Evolutionary conservation across 2,888 invertebrate species (phyloP).

Genomic region (Electrophaes corylata): DNA sequence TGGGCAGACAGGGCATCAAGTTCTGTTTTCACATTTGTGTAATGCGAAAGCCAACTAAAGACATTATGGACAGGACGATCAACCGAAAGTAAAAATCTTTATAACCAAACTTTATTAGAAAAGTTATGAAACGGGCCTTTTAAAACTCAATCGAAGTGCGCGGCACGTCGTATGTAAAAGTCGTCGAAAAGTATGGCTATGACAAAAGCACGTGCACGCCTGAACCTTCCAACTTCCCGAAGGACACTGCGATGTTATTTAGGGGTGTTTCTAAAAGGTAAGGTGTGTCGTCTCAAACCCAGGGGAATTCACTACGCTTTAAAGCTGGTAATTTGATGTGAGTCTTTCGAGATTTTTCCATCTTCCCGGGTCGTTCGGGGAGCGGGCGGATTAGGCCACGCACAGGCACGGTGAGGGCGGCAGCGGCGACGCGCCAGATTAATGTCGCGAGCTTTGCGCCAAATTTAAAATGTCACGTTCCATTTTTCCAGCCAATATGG

Average conservation of each 20-base stretch:
- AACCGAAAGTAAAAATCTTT: slow-evolving; percentile 59
- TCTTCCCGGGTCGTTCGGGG: slow-evolving; percentile 76
- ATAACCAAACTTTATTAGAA: slow-evolving; percentile 67
- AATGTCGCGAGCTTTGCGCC: slow-evolving; percentile 79
- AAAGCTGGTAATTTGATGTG: slow-evolving; percentile 83
- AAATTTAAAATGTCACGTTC: slow-evolving; percentile 82
- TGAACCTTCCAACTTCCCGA: slow-evolving; percentile 78
- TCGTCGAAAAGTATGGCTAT: slow-evolving; percentile 77
- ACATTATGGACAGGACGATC: slow-evolving; percentile 48
- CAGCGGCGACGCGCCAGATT: slow-evolving; percentile 80
- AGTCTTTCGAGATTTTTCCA: slow-evolving; percentile 82
- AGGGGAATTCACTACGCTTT: slow-evolving; percentile 78
- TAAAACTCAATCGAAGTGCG: slow-evolving; percentile 76
- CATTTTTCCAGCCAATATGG: slow-evolving; percentile 77
- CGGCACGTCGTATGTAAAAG: slow-evolving; percentile 79
- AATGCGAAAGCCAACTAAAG: slow-evolving; percentile 48
- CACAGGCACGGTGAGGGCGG: slow-evolving; percentile 73
- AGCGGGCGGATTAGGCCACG: slow-evolving; percentile 78
- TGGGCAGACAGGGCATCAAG: slow-evolving; percentile 16
- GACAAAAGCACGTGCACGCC: slow-evolving; percentile 80
- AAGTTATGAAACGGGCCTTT: slow-evolving; percentile 67
- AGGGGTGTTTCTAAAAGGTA: slow-evolving; percentile 78
- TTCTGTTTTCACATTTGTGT: slow-evolving; percentile 34
- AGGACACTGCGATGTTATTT: slow-evolving; percentile 77
- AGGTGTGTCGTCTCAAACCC: slow-evolving; percentile 76